A percentile compares a stretch with the other conserved stretches of the same genome.
phyloP scores from a whole-genome alignment of 2,888 invertebrate genomes.

The Notodonta ziczac region DNA sequence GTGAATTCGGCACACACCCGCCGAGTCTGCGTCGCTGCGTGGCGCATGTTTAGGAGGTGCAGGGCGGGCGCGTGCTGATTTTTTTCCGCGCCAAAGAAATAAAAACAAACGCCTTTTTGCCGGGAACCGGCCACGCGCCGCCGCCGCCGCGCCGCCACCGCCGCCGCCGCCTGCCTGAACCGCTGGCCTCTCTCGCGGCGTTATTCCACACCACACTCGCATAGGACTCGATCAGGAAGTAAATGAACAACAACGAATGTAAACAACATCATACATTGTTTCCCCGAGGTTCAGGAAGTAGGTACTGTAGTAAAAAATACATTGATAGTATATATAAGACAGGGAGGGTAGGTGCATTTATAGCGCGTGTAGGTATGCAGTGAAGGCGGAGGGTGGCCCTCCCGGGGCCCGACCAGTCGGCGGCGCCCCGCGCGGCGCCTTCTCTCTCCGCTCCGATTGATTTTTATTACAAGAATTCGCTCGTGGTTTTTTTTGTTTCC shows the following conservation, averaged over 20 bases:
- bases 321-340: constrained; percentile 13
- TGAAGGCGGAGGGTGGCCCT: constrained; percentile 49
- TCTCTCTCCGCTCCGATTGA: constrained; percentile 84
- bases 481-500: constrained; percentile 80
- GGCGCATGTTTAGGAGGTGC: constrained; percentile 85
- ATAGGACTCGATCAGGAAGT: constrained; percentile 6
- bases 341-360: constrained; percentile 68
- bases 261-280: constrained; percentile 8
- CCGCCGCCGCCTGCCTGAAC: constrained; percentile 17
- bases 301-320: constrained; percentile 18
- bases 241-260: background rate
- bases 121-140: constrained; percentile 67
- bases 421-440: constrained; percentile 80
- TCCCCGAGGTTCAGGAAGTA: constrained; percentile 18
- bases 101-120: constrained; percentile 83
- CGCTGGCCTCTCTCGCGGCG: constrained; percentile 27
- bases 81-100: constrained; percentile 82
- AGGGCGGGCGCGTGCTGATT: constrained; percentile 82
- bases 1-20: constrained; percentile 83
- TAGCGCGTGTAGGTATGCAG: constrained; percentile 65
- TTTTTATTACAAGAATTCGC: constrained; percentile 85
- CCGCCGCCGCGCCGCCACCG: constrained; percentile 22
- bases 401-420: constrained; percentile 73
- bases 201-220: constrained; percentile 12
- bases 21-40: constrained; percentile 83